These are phyloP conservation scores for Planiliza haematocheilus DNA, from an alignment of 2,113 vertebrate genomes.

Conservation along the genomic window DNA sequence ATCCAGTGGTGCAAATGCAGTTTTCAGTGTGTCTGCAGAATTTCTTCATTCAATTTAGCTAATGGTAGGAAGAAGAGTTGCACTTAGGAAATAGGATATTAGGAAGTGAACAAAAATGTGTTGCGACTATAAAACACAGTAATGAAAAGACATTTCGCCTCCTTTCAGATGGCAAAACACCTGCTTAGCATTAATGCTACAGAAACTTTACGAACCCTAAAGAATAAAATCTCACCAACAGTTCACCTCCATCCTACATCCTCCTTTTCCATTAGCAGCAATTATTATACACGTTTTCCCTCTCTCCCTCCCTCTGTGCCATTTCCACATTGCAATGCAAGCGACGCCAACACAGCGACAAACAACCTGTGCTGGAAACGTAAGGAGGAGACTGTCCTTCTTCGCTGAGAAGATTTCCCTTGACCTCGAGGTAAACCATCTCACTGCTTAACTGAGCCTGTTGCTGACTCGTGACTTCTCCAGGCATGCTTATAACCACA, in stretches of 20 bases:
- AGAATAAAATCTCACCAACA: constrained; percentile 19
- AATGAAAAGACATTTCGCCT: not conserved
- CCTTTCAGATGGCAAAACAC: too few species aligned
- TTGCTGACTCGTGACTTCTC: constrained; percentile 72
- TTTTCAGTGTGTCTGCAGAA: too few species aligned
- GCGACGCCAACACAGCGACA: constrained; percentile 6
- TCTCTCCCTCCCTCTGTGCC: not conserved
- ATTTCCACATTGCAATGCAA: constrained; percentile 23
- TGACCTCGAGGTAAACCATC: constrained; percentile 69
- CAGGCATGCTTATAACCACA: constrained; percentile 67
- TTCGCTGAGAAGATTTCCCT: constrained; percentile 17
- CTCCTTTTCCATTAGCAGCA: not conserved
- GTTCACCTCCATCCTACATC: constrained; percentile 1
- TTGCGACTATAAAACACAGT: too few species aligned
- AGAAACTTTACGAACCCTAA: constrained; percentile 1
- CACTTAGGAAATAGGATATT: too few species aligned
- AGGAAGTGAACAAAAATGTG: too few species aligned
- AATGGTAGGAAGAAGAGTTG: not conserved
- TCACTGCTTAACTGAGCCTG: constrained; percentile 60
- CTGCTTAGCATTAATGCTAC: constrained; percentile 21
- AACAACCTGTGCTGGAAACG: constrained; percentile 4
- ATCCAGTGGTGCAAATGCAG: too few species aligned
- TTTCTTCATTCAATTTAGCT: too few species aligned
- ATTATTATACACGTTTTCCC: not conserved
- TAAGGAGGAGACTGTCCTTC: constrained; percentile 18